Conservation (phyloP, 2,888 invertebrate species). For the Agriopis aurantiaria region DNA sequence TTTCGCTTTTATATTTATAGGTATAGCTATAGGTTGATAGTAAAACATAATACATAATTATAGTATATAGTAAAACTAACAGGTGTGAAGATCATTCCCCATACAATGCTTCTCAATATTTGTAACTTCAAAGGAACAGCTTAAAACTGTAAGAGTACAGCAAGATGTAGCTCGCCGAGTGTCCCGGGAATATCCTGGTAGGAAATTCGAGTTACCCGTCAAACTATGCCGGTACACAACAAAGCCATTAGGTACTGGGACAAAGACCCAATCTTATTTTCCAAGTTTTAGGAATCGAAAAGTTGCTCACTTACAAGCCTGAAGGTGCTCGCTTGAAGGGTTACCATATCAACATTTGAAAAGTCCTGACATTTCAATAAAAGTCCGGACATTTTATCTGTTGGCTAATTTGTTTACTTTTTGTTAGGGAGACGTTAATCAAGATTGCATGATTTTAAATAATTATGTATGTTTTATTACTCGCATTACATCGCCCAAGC, state of each 20-base stretch:
- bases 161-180: constrained; percentile 63
- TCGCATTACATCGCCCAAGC: not conserved
- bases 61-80: no score
- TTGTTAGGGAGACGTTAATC: no score
- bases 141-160: constrained; percentile 54
- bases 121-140: constrained; percentile 41
- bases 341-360: no score
- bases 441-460: no score
- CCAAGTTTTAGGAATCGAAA: constrained; percentile 67
- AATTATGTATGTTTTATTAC: not conserved
- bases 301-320: constrained; percentile 56
- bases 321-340: constrained; percentile 46
- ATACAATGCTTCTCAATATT: constrained; percentile 8
- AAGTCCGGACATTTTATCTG: no score
- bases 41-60: no score
- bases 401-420: no score
- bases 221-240: constrained; percentile 74
- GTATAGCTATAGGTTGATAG: no score
- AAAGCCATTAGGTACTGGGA: constrained; percentile 76
- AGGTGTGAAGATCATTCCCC: not conserved
- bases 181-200: constrained; percentile 66
- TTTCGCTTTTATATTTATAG: no score
- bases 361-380: no score
- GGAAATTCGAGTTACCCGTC: constrained; percentile 68
- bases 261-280: constrained; percentile 70